Conservation (phyloP, 37 sponge, comb jelly and placozoan species). For the Geodia barretti region DNA sequence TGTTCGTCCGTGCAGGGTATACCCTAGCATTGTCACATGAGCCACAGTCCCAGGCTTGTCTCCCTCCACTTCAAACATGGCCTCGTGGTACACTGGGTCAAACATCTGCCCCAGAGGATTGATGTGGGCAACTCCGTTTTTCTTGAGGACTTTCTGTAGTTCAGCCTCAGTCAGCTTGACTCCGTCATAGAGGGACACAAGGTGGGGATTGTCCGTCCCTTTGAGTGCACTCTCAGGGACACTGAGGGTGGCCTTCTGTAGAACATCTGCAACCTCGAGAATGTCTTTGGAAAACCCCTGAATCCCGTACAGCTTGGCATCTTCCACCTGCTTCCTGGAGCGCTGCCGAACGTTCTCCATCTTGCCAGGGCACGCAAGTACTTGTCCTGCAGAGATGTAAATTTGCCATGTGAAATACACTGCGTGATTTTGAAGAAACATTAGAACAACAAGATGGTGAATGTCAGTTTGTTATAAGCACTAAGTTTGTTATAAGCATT, state of each 20-base stretch:
- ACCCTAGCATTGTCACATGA: conserved; percentile 78
- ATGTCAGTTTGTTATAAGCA: no score
- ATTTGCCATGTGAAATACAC: no score
- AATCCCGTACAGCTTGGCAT: conserved; percentile 86
- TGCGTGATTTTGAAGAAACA: no score
- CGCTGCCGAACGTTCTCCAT: conserved; percentile 88
- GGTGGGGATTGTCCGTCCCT: conserved; percentile 36
- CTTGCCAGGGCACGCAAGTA: conserved; percentile 88
- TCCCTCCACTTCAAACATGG: conserved; percentile 89
- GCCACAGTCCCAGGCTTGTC: conserved; percentile 84
- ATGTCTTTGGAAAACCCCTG: conserved; percentile 91
- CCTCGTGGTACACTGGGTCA: conserved; percentile 94
- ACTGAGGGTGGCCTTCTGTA: conserved; percentile 89
- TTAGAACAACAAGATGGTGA: no score
- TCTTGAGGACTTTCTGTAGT: conserved; percentile 84
- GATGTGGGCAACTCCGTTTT: conserved; percentile 81
- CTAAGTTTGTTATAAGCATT: no score
- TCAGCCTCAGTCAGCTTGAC: conserved; percentile 85
- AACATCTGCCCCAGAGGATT: conserved; percentile 78
- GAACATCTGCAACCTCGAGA: conserved; percentile 89
- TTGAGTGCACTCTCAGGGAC: conserved; percentile 48
- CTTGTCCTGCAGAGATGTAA: conserved; percentile 85
- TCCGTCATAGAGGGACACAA: conserved; percentile 76
- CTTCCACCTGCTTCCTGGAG: conserved; percentile 75
- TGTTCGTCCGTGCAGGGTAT: conserved; percentile 84